Percentiles rank a stretch among this genome's conserved stretches.
Conservation (phyloP, 1,140 invertebrate genomes). For the Diprion similis region DNA sequence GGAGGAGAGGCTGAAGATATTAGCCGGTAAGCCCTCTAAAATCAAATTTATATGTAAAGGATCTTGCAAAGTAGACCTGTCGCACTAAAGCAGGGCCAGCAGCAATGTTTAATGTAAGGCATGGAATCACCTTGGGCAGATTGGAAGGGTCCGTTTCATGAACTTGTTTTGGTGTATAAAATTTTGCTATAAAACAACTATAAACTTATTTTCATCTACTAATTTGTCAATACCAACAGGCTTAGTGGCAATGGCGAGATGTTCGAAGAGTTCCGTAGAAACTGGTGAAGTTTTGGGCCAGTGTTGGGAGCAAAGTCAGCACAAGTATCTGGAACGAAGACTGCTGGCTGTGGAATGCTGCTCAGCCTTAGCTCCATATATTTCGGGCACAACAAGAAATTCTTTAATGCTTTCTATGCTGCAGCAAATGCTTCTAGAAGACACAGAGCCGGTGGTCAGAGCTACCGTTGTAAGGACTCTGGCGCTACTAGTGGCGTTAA, state of each 20-base stretch:
- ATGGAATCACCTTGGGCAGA: constrained; percentile 6
- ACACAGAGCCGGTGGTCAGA: constrained; percentile 72
- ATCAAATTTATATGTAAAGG: constrained; percentile 17
- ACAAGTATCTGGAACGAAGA: constrained; percentile 75
- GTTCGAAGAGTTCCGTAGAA: constrained; percentile 63
- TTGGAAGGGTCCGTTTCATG: too few species aligned
- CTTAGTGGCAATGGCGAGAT: constrained; percentile 69
- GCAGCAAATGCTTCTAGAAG: constrained; percentile 77
- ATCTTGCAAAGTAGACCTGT: not conserved
- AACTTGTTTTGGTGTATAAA: too few species aligned
- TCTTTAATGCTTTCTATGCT: constrained; percentile 78
- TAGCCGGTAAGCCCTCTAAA: constrained; percentile 61
- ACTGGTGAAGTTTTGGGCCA: constrained; percentile 76
- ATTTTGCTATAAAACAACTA: too few species aligned
- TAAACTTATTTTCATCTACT: constrained; percentile 11
- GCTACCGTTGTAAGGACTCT: constrained; percentile 71
- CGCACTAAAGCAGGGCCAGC: too few species aligned
- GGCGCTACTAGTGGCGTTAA: constrained; percentile 69
- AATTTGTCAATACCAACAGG: constrained; percentile 47
- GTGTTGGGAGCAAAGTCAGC: constrained; percentile 80
- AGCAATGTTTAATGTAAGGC: constrained; percentile 2
- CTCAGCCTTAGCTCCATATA: constrained; percentile 74
- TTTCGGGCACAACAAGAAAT: constrained; percentile 71
- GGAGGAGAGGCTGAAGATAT: constrained; percentile 73
- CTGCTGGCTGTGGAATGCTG: constrained; percentile 78